A percentile compares a stretch with the other conserved stretches of the same genome.
Conservation (phyloP, 2,888 invertebrate genomes). For the Gisinianus flammeolus region DNA sequence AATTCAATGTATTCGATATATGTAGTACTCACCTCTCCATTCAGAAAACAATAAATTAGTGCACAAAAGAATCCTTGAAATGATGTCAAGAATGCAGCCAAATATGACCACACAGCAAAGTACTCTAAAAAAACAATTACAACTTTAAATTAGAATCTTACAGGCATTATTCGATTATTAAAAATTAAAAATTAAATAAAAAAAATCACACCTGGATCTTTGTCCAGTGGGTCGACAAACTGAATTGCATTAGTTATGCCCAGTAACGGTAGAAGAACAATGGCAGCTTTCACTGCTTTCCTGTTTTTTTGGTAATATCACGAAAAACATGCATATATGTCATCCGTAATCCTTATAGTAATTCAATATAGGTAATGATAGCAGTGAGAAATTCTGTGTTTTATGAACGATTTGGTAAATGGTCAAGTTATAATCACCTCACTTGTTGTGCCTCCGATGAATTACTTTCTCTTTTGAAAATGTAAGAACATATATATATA, state of each 20-base stretch:
- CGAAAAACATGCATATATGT: neutral
- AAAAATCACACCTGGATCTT: constrained; percentile 52
- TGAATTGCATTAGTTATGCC: constrained; percentile 61
- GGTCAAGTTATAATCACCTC: constrained; percentile 51
- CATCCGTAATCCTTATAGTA: neutral
- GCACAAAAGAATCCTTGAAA: constrained; percentile 61
- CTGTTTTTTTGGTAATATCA: too few relatives aligned
- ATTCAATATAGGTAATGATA: too few relatives aligned
- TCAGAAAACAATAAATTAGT: constrained; percentile 61
- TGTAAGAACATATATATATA: too few relatives aligned
- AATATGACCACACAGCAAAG: constrained; percentile 61
- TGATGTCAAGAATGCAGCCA: constrained; percentile 60
- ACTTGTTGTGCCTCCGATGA: constrained; percentile 60
- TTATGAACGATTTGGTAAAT: neutral
- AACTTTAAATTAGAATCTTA: too few relatives aligned
- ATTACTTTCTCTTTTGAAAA: constrained; percentile 59
- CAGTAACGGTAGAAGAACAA: constrained; percentile 60
- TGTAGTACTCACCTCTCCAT: constrained; percentile 61
- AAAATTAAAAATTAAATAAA: too few relatives aligned
- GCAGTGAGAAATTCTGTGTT: neutral
- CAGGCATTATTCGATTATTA: too few relatives aligned
- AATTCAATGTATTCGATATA: neutral
- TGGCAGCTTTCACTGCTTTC: constrained; percentile 61
- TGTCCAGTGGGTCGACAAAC: constrained; percentile 60
- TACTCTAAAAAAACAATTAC: too few relatives aligned